Conservation (phyloP, 2,113 vertebrate species). For the Gallinago undulata region DNA sequence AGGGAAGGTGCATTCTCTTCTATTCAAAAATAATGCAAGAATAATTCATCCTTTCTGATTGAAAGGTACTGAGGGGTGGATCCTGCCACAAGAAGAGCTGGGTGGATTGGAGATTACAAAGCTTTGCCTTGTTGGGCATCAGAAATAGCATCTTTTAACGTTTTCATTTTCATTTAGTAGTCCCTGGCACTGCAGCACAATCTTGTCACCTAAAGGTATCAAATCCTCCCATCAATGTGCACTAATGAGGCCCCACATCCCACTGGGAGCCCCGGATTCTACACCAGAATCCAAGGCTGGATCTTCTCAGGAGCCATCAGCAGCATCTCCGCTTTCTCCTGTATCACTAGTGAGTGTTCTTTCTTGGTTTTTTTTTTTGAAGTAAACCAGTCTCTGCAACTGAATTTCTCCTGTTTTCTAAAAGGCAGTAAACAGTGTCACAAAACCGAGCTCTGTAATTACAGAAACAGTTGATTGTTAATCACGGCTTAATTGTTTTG, state of each 20-base stretch:
- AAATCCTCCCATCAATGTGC: neutral
- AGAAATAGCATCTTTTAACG: neutral
- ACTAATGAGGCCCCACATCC: neutral
- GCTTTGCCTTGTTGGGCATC: neutral
- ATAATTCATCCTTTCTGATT: neutral
- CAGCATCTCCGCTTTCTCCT: neutral
- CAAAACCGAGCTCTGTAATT: neutral
- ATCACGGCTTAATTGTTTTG: constrained; percentile 24
- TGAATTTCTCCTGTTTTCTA: neutral
- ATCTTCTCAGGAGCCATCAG: neutral
- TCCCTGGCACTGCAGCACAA: neutral
- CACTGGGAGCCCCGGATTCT: neutral
- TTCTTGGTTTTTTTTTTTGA: neutral
- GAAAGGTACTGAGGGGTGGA: neutral
- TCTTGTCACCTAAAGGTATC: neutral
- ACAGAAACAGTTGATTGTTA: neutral
- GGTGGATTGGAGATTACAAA: neutral
- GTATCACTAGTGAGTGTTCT: neutral
- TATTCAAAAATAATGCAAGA: neutral
- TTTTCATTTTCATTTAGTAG: neutral
- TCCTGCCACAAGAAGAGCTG: neutral
- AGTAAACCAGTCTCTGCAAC: neutral
- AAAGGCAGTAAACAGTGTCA: neutral
- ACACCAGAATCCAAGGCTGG: rapidly evolving
- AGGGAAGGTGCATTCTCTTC: neutral